Evolutionary conservation across 2,113 vertebrate species (phyloP).

Genomic region (Aegithalos caudatus): DNA sequence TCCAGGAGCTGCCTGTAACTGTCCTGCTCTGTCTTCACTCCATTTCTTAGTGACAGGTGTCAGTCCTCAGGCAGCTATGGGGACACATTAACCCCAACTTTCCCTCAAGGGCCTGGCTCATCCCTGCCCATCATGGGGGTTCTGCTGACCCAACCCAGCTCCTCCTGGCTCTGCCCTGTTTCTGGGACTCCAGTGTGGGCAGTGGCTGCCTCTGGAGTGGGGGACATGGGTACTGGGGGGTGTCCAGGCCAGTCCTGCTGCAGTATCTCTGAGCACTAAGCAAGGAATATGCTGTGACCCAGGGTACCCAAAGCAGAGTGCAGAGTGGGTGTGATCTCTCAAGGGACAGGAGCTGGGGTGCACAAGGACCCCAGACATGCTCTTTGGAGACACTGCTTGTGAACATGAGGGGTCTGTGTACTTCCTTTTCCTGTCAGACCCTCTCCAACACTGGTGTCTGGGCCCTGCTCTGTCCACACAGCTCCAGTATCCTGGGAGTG

Average conservation of each 20-base stretch:
- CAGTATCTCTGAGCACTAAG: neutral
- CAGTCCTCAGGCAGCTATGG: neutral
- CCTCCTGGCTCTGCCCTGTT: neutral
- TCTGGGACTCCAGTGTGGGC: fast-evolving
- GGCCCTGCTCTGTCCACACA: neutral
- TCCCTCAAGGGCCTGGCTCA: neutral
- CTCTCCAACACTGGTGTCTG: neutral
- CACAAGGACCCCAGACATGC: neutral
- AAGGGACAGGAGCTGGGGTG: neutral
- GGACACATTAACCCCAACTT: neutral
- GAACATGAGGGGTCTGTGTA: neutral
- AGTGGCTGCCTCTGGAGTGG: neutral
- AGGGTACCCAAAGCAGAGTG: neutral
- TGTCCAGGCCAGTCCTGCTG: neutral
- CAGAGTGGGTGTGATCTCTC: neutral
- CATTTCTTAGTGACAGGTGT: neutral
- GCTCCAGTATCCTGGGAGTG: neutral
- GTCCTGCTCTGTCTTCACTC: neutral
- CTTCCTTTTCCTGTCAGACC: neutral
- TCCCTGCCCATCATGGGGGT: fast-evolving
- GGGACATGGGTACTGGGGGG: neutral
- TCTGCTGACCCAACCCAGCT: neutral
- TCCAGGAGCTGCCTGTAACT: neutral
- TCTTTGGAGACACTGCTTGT: neutral
- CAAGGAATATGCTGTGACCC: neutral